Base-by-base conservation (phyloP, 2,797 vertebrate genomes). In the Pogoniulus pusillus region DNA sequence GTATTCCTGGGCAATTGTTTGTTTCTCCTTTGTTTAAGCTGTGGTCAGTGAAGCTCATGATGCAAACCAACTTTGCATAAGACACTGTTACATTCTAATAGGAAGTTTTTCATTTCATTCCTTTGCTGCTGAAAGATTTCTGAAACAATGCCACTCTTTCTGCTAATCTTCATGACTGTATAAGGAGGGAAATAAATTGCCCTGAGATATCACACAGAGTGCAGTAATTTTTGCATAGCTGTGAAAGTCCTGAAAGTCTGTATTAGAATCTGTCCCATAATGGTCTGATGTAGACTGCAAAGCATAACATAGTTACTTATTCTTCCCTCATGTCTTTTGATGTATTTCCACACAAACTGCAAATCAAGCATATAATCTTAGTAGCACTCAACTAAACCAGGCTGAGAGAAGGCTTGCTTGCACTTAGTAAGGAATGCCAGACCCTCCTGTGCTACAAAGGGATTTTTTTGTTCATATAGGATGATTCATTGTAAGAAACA, bases 161-260 rank as follows among this genome's bases (percentile, higher is more conserved):
- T 64, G 14, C 8, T 37, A 59, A 65, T 69, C 1, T 62, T 47
- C 1, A 3, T 12, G 5, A 5, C 14, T 30, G 4, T 32, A 49
- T 49, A n/a, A 10, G 18, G 62, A 62, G 47, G 18, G 16, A 89
- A 76, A 49, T 29, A 89, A 76, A 49, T 29, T 32, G 4, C 18
- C 10, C 27, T 1, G 1, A 37, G 18, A 37, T 39, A n/a, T 4
- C 34, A 8, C 20, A 49, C 3, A 49, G n/a, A 57, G 2, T 20
- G 20, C 17, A 29, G 9, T 24, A 37, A 22, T 29, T 64, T 64
- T 57, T 55, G 1, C 59, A 66, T 10, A 45, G 6, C 7, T 32
- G 12, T 45, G 39, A 45, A 87, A 45, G 10, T 43, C 35, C 9
- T 68, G 47, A 24, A 66, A 54, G 2, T 26, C 34, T 74, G 10